phyloP scores from a whole-genome alignment of 2,113 vertebrate genomes.

The Myiagra hebetior region DNA sequence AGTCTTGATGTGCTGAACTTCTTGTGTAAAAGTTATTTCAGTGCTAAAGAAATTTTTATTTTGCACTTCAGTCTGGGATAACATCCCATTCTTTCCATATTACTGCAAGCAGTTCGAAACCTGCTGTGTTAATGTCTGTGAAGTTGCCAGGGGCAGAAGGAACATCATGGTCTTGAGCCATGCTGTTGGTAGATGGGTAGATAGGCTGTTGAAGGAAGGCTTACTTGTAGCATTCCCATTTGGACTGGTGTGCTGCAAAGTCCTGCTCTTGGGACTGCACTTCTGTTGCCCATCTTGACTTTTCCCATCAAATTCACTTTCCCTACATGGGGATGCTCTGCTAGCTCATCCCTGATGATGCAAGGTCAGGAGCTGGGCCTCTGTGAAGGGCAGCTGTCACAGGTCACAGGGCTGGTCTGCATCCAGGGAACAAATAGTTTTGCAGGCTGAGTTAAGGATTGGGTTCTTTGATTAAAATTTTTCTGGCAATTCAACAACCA shows the following conservation, averaged over 20 bases:
- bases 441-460: background rate
- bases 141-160: background rate
- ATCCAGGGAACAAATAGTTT: background rate
- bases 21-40: background rate
- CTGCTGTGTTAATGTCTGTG: rapidly evolving
- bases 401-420: background rate
- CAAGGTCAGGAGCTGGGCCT: background rate
- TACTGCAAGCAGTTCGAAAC: background rate
- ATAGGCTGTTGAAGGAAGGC: background rate
- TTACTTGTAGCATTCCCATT: background rate
- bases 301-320: background rate
- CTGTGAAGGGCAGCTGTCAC: background rate
- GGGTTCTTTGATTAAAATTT: background rate
- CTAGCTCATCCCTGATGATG: background rate
- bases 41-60: background rate
- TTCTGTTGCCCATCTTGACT: background rate
- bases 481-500: background rate
- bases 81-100: background rate
- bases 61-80: background rate
- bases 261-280: background rate
- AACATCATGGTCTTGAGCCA: background rate
- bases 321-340: background rate
- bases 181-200: background rate
- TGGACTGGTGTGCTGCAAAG: background rate
- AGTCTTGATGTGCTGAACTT: background rate